Base-by-base conservation (phyloP, 2,888 invertebrate genomes). In the Acleris cristana region DNA sequence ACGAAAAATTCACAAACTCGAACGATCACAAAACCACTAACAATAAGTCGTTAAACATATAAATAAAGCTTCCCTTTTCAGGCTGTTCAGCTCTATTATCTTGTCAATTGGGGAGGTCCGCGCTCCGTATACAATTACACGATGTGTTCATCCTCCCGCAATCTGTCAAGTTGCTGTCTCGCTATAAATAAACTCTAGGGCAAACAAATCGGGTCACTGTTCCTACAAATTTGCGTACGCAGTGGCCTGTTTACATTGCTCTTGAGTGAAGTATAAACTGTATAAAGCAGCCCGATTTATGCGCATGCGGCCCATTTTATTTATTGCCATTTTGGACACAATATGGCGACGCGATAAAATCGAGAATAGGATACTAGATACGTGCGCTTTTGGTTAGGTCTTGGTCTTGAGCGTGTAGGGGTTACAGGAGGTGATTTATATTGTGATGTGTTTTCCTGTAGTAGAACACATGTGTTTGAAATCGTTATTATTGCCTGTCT, bases 141-240 rank as follows among this genome's bases (percentile, higher is more conserved):
- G 88, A 91, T 86, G 89, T 89, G 89, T 90, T 89, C 89, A 90
- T 90, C 82, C 83, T 72, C 73, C 79, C 73, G 76, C 89, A 89
- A 90, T 92, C 89, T 88, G 91, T 92, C 91, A 83, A 80, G 71
- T 74, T 73, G 72, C 72, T 73, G 78, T 78, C 80, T 73, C 73
- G 71, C 80, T 82, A 87, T 90, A 90, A 90, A 91, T 88, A 89
- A 85, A 79, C 40, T 40, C 40, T 40, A 40, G 40, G 4, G 40
- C 40, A 14, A 40, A 14, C 40, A 12, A 4, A 40, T 40, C 40
- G 40, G 40, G 40, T 14, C 40, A 14, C 40, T 14, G 14, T 40
- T 14, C 40, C 12, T 40, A 40, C 14, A 40, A 12, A 40, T 40
- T 40, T 3, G 4, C 40, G 4, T 40, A 14, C 40, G 12, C 40